phyloP scores from a whole-genome alignment of 2,888 invertebrate species.

The Adelphocoris suturalis region DNA sequence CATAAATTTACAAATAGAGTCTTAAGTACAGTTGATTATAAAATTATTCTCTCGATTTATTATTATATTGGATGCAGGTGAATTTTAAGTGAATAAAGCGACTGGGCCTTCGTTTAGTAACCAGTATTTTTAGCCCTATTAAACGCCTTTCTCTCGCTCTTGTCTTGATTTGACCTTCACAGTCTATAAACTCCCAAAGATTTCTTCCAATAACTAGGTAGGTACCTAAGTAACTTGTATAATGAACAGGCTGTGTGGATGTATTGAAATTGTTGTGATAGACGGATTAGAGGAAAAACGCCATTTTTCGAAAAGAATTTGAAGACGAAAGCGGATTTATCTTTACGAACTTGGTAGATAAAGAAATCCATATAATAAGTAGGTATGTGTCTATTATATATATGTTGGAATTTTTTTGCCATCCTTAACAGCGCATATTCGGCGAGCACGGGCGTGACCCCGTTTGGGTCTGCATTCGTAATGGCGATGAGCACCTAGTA shows the following conservation, averaged over 20 bases:
- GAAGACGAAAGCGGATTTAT: background rate
- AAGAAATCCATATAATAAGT: too few species aligned
- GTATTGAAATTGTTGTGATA: background rate
- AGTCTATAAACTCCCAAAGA: background rate
- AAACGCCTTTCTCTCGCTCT: background rate
- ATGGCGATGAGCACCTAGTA: conserved; percentile 25
- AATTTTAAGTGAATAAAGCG: background rate
- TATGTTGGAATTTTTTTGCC: too few species aligned
- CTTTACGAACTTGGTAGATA: background rate
- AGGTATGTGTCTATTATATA: too few species aligned
- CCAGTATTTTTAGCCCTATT: background rate
- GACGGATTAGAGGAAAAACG: background rate
- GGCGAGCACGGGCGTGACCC: background rate
- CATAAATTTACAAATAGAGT: background rate
- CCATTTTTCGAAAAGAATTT: background rate
- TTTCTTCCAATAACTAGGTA: background rate
- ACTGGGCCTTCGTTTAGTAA: background rate
- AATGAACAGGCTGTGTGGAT: background rate
- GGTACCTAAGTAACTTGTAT: background rate
- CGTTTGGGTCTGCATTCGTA: background rate
- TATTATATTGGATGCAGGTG: background rate
- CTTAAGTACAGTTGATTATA: background rate
- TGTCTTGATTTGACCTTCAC: background rate
- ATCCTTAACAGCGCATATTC: too few species aligned
- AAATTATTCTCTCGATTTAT: background rate